Percentiles rank a stretch among this genome's conserved stretches.
Evolutionary conservation across 2,113 vertebrate species (phyloP).

Genomic region (Trinectes maculatus): DNA sequence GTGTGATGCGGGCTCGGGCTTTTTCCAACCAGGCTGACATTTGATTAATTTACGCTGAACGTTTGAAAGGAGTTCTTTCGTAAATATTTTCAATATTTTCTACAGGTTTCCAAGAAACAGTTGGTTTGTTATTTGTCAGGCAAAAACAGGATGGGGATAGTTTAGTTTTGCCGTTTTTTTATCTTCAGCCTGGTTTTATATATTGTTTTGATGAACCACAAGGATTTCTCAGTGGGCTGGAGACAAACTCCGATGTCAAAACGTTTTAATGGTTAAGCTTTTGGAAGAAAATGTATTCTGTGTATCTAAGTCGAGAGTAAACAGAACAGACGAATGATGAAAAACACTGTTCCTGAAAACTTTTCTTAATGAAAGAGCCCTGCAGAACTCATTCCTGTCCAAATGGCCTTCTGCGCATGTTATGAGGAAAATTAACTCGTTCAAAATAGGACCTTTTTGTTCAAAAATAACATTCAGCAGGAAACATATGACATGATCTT

Average conservation of each 20-base stretch:
- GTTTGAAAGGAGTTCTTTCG: background rate
- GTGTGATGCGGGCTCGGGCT: background rate
- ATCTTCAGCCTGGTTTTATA: constrained; percentile 11
- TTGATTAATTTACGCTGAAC: background rate
- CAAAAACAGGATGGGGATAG: constrained; percentile 6
- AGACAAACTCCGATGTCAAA: constrained; percentile 33
- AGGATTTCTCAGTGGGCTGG: constrained; percentile 22
- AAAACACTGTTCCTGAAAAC: constrained; percentile 15
- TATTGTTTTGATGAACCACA: constrained; percentile 20
- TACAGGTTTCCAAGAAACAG: constrained; percentile 12
- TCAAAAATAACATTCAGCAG: constrained; percentile 15
- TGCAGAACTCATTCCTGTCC: background rate
- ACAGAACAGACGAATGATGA: constrained; percentile 8
- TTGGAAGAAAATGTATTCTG: constrained; percentile 29
- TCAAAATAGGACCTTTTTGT: constrained; percentile 13
- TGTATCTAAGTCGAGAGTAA: constrained; percentile 10
- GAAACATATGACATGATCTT: constrained; percentile 24
- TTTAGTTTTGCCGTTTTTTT: background rate
- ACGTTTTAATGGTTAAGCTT: constrained; percentile 21
- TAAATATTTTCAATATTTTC: background rate
- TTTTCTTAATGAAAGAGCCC: constrained; percentile 17
- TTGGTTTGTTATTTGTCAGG: background rate
- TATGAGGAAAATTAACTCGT: background rate
- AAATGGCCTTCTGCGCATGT: background rate
- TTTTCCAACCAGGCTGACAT: constrained; percentile 15